Conservation (phyloP, 1,140 invertebrate species). For the Aphelinus certus region DNA sequence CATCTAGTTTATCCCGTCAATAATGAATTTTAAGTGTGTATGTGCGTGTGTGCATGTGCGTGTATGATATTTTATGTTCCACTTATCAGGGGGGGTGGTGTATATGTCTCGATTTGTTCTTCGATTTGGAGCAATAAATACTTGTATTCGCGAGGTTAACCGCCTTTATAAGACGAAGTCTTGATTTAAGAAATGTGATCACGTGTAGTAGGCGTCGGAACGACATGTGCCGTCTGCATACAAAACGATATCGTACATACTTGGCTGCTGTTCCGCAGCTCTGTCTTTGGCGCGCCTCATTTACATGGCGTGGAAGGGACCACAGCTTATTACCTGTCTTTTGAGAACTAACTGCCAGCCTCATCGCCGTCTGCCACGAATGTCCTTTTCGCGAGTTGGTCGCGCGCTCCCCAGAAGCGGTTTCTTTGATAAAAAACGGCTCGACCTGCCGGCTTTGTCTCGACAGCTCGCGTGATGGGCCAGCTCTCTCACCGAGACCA, state of each 20-base stretch:
- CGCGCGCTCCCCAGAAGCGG: background rate
- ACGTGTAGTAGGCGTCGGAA: slow-evolving; percentile 56
- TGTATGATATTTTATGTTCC: too few species aligned
- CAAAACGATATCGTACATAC: slow-evolving; percentile 46
- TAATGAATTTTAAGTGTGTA: too few species aligned
- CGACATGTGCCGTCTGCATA: slow-evolving; percentile 56
- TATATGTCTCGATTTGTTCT: too few species aligned
- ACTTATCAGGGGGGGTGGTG: too few species aligned
- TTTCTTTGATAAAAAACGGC: background rate
- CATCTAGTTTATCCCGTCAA: too few species aligned
- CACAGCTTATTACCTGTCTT: slow-evolving; percentile 54
- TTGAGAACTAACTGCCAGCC: slow-evolving; percentile 52
- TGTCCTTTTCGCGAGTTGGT: background rate
- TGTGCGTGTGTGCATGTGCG: too few species aligned
- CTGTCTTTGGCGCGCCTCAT: slow-evolving; percentile 25
- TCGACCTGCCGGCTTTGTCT: too few species aligned
- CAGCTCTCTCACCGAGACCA: too few species aligned
- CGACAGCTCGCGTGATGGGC: too few species aligned
- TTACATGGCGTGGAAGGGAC: slow-evolving; percentile 42
- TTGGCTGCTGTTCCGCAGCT: too few species aligned
- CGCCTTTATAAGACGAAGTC: background rate
- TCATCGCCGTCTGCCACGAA: slow-evolving; percentile 5
- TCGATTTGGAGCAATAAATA: too few species aligned
- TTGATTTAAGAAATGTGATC: slow-evolving; percentile 54
- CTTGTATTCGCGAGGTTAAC: background rate